Base-by-base conservation (phyloP, 2,888 invertebrate species). In the Parthenolecanium corni region DNA sequence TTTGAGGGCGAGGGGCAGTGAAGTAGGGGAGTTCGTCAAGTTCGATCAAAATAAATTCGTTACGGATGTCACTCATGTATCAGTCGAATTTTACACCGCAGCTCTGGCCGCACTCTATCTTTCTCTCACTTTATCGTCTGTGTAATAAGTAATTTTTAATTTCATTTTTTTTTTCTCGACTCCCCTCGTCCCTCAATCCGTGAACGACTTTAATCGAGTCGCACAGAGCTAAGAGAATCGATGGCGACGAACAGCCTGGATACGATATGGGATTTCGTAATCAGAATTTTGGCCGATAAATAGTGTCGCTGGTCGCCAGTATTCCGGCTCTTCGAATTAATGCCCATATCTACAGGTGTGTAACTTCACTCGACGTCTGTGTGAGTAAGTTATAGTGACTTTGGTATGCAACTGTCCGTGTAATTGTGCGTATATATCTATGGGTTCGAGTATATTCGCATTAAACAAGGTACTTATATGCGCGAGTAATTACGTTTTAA, bases 41-140 rank as follows among this genome's bases (percentile, higher is more conserved):
- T 61, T 61, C 61, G 61, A 61, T 61, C 61, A 61, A 61, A 61
- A 61, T 40, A 51, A 49, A 61, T 61, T 61, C 61, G 61, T 61
- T 36, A 61, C 61, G 61, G 61, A 61, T 49, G 61, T 61, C 61
- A 61, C 61, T 61, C 61, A n/a, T 11, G 46, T 46, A 42, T 23
- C 25, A 23, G 40, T 23, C 14, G 23, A 23, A 21, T 31, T 31
- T 31, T 31, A 6, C n/a, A n/a, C n/a, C n/a, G n/a, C n/a, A n/a
- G n/a, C n/a, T n/a, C n/a, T n/a, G n/a, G n/a, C n/a, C 31, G 31
- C 31, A 6, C 31, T 31, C 31, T 9, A 9, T 31, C 31, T 9
- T 31, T 9, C 5, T 31, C 31, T n/a, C n/a, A n/a, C n/a, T n/a
- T n/a, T 31, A 31, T 31, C 31, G 31, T 9, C 5, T 4, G 31